Base-by-base conservation (phyloP, 2,797 vertebrate species). In the Loriculus beryllinus region DNA sequence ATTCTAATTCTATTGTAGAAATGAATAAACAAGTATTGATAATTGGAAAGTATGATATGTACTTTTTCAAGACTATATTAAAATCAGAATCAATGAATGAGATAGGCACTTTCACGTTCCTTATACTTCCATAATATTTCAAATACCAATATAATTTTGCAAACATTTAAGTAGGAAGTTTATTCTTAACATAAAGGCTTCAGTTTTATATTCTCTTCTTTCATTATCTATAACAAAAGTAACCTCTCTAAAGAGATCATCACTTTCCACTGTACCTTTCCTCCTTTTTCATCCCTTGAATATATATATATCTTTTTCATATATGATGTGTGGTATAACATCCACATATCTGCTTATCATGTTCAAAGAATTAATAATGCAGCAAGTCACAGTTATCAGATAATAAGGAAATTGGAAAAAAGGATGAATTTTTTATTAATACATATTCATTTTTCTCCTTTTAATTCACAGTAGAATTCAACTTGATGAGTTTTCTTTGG, bases 351-450 rank as follows among this genome's bases (percentile, higher is more conserved):
- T 65, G 77, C 37, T 70, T 23, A 80, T 87, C 47, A 29, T 72
- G 12, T 75, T 91, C 40, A 25, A 67, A 43, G 39, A 43, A 81
- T 40, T 37, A 93, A 90, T 81, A 94, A 65, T 84, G 10, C 35
- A 56, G 7, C 23, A 81, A 86, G 22, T 47, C 60, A 47, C 26
- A 75, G 21, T 22, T 87, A 69, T 51, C 70, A 48, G 20, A 95
- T n/a, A 75, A 22, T 54, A 11, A 95, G 57, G 49, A 96, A 94
- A 92, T 47, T 79, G 40, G 21, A 71, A 62, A 80, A 96, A 87
- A 39, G 29, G 21, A 64, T 71, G 33, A 26, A 4, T 22, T 78
- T 76, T 83, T 96, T 95, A 95, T 85, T 91, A 93, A 92, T 33
- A 51, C 22, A 40, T 12, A 33, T 40, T 63, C 59, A 63, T 29